Evolutionary conservation across 1,140 invertebrate genomes (phyloP), one percentile per base, ranked within the genome.

Genomic region (Luehdorfia chinensis): DNA sequence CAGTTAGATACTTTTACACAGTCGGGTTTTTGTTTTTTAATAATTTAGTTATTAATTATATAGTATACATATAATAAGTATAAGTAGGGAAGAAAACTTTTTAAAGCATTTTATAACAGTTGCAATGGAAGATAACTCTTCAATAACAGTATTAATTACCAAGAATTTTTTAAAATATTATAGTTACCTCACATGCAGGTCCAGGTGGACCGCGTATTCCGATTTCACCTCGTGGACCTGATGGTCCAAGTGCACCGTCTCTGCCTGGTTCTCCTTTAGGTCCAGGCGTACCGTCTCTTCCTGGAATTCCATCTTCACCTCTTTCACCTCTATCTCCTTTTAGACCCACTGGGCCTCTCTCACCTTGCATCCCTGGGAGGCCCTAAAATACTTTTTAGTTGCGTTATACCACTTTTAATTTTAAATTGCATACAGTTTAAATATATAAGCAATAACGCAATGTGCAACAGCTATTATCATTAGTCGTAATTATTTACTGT

Each of bases 261-360:
- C 15, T 61, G 2, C 69, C 69, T 1, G 64, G 46, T 39, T 66
- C 57, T 1, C 72, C 72, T 44, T 58, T 59, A 21, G 14, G 4
- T 7, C 69, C 69, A 13, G 11, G 2, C 8, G 11, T 5, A 8
- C 70, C 61, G 27, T 55, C 51, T 30, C 9, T 47, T 19, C 67
- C 62, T 8, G 55, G 50, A 13, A 36, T 31, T 1, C 64, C 64
- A 16, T 45, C 28, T 2, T 32, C 46, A 13, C 63, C 63, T 8
- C 15, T 66, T 18, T 60, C 52, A 3, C 77, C 77, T n/a, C 5
- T 50, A 6, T 67, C 59, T 14, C 75, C 75, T 19, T 48, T 57
- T 12, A 41, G 5, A 4, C 70, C 71, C 21, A 2, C 6, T 37
- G 48, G 34, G 3, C 72, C 75, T 43, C 27, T 56, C 33, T 62